Evolutionary conservation across 2,113 vertebrate genomes (phyloP).

Genomic region (Dipodomys merriami): DNA sequence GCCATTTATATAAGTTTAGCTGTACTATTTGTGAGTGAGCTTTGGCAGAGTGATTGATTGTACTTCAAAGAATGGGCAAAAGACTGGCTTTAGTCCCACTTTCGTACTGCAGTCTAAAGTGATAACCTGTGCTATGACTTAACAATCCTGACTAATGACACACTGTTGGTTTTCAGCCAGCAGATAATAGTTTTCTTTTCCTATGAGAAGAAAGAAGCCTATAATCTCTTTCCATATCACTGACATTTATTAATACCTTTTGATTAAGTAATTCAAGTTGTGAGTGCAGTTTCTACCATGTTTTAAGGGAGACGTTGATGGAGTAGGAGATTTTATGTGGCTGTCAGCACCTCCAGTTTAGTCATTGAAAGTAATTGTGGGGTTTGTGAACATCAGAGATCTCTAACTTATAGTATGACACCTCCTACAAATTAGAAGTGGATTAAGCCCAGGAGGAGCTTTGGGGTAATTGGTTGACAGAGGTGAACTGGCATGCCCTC

Average conservation of each 20-base stretch:
- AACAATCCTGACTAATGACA: conserved; percentile 26
- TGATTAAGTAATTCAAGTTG: conserved; percentile 36
- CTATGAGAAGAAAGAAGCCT: conserved; percentile 41
- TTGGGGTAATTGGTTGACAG: neutral
- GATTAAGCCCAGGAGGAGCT: neutral
- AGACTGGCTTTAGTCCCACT: neutral
- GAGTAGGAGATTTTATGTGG: conserved; percentile 19
- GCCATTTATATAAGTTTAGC: neutral
- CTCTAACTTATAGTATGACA: conserved; percentile 53
- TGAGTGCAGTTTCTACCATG: conserved; percentile 3
- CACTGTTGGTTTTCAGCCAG: neutral
- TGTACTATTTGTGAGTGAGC: neutral
- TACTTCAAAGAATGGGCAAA: neutral
- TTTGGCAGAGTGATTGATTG: neutral
- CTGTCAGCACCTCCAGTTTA: neutral
- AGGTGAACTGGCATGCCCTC: neutral
- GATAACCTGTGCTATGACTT: neutral
- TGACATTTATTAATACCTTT: conserved; percentile 62
- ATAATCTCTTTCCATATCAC: neutral
- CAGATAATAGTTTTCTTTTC: neutral
- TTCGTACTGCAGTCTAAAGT: neutral
- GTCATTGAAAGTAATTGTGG: conserved; percentile 63
- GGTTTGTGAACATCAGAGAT: conserved; percentile 43
- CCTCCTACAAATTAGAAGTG: conserved; percentile 20
- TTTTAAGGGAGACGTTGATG: conserved; percentile 11